Base-by-base conservation (phyloP, 1,140 invertebrate genomes). In the Homalodisca vitripennis region DNA sequence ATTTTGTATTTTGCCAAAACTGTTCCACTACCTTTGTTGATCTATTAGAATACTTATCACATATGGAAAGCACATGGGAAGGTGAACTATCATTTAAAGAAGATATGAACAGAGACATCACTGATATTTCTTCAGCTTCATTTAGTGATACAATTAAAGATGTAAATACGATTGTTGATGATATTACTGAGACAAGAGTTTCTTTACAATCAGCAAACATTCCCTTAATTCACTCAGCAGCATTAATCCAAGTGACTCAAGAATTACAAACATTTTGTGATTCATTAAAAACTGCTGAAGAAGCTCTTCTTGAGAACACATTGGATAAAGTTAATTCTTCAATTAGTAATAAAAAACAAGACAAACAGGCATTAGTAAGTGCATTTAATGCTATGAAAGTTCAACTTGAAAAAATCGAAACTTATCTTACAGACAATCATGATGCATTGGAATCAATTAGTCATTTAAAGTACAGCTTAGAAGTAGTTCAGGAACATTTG, bases 71-170 rank as follows among this genome's bases (percentile, higher is more conserved):
- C 3, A 27, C 29, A 3, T 27, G 13, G 2, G 24, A 60, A 27
- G 55, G 29, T 13, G 14, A 10, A 6, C 10, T 22, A 6, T 22
- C 3, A 27, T 3, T n/a, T 60, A 30, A 10, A 22, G 55, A 2
- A 2, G 27, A 60, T 3, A 6, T 13, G 14, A 26, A 3, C 27
- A 60, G 26, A 30, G 26, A 60, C 26, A 27, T 26, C 24, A 27
- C 55, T 27, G 55, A 60, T 12, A 60, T 60, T 12, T 60, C 55
- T 60, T 13, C 10, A 6, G 12, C 29, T 10, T 60, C 55, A 6
- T 60, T 26, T 29, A 60, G 55, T 27, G 55, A 60, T 27, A 60
- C 55, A 27, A 60, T 60, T 30, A 60, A 60, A 60, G 55, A 60
- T 60, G 55, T 60, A 27, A 60, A 60, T 60, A 60, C 55, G 12